Base-by-base conservation (phyloP, 2,797 vertebrate genomes). In the Falco berigora region DNA sequence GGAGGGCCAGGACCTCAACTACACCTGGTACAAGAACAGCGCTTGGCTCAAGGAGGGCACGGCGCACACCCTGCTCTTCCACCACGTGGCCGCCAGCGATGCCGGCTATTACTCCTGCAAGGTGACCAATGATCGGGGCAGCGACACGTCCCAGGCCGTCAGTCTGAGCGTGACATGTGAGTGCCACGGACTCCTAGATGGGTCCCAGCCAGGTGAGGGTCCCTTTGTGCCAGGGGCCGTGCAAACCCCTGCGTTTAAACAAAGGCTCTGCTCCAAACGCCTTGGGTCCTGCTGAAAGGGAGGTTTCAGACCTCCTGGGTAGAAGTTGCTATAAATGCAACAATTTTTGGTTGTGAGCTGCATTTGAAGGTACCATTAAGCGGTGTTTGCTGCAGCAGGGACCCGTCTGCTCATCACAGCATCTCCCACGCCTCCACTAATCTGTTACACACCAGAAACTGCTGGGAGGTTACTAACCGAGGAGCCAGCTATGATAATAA, bases 11-110 rank as follows among this genome's bases (percentile, higher is more conserved):
- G 91, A 96, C 19, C 92, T 98, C 50, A 94, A 4, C 83, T 98
- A 97, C 96, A 92, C 86, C 36, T 98, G 98, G 98, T 98, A 92
- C 94, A 98, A 95, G 96, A 98, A 98, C 90, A 34, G 93, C 0
- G n/a, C 50, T 5, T 96, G 92, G 92, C 78, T 98, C 12, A 56
- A 85, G 91, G 97, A 93, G 2, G 91, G 94, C 44, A 44, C 86
- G 0, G n/a, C 71, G 2, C 90, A 38, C 20, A 68, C 62, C 30
- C 88, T 98, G 13, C 20, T 61, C 49, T 96, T 98, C 42, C 94
- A 14, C 1, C 44, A 10, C 0, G 30, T 30, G 6, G 28, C 96
- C 4, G n/a, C 73, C 22, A 14, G 53, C 0, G 94, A 98, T 3
- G 47, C 97, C 0, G 98, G 98, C 40, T 98, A 95, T 64, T 98